phyloP scores from a whole-genome alignment of 2,797 vertebrate species.

The Amblyopsis hoosieri region DNA sequence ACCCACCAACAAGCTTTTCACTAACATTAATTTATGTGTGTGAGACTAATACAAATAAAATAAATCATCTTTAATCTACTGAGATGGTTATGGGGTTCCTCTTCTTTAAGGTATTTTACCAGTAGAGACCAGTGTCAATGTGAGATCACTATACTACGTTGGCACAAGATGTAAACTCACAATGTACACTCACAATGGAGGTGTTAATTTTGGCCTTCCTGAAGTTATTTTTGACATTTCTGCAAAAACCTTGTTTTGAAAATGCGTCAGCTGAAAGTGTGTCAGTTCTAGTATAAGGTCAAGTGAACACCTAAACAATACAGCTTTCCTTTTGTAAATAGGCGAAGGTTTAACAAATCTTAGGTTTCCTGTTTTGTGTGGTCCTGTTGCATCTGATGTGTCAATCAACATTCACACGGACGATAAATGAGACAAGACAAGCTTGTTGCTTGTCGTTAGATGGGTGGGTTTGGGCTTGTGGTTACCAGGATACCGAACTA shows the following conservation, averaged over 20 bases:
- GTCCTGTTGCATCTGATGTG: constrained; percentile 50
- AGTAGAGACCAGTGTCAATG: not conserved
- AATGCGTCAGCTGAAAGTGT: constrained; percentile 21
- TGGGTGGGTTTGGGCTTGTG: no score
- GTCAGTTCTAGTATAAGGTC: constrained; percentile 15
- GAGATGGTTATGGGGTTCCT: no score
- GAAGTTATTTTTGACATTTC: constrained; percentile 40
- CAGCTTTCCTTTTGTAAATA: constrained; percentile 26
- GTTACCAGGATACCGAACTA: no score
- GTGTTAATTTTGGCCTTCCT: constrained; percentile 42
- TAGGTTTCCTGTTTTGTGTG: constrained; percentile 65
- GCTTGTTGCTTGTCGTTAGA: no score
- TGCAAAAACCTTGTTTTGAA: constrained; percentile 41
- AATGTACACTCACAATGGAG: not conserved
- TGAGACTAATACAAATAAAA: no score
- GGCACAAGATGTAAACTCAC: constrained; percentile 1
- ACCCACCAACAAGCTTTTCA: no score
- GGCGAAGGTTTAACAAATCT: constrained; percentile 41
- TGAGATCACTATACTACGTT: not conserved
- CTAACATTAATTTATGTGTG: no score
- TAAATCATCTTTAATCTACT: no score
- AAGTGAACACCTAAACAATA: constrained; percentile 57
- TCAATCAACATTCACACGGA: constrained; percentile 28
- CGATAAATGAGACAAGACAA: no score
- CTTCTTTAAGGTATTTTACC: not conserved